Percentiles rank a stretch among this genome's conserved stretches.
Evolutionary conservation across 2,888 invertebrate species (phyloP).

Genomic region (Trichacis sp.): DNA sequence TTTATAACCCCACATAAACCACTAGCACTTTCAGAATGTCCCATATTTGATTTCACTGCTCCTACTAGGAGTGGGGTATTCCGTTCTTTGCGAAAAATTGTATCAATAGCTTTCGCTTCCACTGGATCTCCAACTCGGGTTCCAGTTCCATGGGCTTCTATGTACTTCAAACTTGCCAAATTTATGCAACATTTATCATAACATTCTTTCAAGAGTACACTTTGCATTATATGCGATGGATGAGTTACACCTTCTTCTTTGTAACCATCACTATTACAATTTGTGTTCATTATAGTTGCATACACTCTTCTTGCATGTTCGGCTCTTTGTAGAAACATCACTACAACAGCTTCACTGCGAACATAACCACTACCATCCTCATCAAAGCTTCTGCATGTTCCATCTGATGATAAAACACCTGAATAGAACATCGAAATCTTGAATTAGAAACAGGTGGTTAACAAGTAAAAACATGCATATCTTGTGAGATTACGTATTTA

Average conservation of each 20-base stretch:
- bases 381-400: constrained; percentile 92
- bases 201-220: constrained; percentile 70
- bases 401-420: constrained; percentile 85
- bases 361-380: constrained; percentile 84
- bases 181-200: constrained; percentile 75
- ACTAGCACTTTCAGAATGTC: too few relatives aligned
- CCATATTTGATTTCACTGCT: too few relatives aligned
- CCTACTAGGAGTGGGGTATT: constrained; percentile 79
- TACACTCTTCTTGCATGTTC: constrained; percentile 70
- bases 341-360: constrained; percentile 83
- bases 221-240: constrained; percentile 60
- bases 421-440: too few relatives aligned
- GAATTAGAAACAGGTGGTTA: too few relatives aligned
- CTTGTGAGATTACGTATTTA: too few relatives aligned
- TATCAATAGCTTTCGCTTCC: constrained; percentile 86
- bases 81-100: constrained; percentile 82
- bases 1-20: too few relatives aligned
- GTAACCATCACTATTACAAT: constrained; percentile 74
- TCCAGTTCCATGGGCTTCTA: constrained; percentile 83
- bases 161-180: constrained; percentile 75
- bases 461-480: too few relatives aligned
- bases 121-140: constrained; percentile 92
- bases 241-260: constrained; percentile 65
- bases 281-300: constrained; percentile 71
- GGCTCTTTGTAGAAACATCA: constrained; percentile 77